Conservation (phyloP, 2,797 vertebrate genomes). For the Gymnoscopelus braueri region DNA sequence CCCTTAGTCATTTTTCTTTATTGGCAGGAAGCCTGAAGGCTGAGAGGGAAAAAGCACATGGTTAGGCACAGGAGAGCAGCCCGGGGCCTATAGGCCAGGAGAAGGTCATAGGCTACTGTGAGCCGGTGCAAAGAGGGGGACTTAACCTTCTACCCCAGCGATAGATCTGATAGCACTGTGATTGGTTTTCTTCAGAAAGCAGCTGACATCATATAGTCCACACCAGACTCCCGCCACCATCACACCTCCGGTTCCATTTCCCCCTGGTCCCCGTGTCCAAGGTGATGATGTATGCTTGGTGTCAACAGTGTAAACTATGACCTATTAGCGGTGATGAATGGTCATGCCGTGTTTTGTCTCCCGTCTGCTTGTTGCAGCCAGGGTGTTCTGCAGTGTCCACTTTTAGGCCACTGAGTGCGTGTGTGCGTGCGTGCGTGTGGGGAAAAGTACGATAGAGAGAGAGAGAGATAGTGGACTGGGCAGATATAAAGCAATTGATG, state of each 20-base stretch:
- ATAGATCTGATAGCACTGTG: too few species aligned
- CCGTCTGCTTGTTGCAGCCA: slow-evolving; percentile 33
- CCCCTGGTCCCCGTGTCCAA: slow-evolving; percentile 34
- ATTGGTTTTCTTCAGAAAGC: slow-evolving; percentile 15
- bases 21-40: too few species aligned
- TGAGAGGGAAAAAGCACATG: too few species aligned
- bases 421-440: neutral
- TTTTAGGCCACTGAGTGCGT: slow-evolving; percentile 13
- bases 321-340: slow-evolving; percentile 75
- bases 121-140: too few species aligned
- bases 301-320: slow-evolving; percentile 71
- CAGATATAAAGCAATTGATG: neutral
- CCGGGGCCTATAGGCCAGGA: too few species aligned
- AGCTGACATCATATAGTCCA: slow-evolving; percentile 46
- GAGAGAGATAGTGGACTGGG: neutral
- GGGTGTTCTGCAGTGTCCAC: neutral
- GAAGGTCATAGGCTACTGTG: too few species aligned
- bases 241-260: slow-evolving; percentile 31
- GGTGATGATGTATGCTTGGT: slow-evolving; percentile 59
- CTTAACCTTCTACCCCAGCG: too few species aligned
- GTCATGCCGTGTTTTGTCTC: slow-evolving; percentile 48
- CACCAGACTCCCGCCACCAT: slow-evolving; percentile 30
- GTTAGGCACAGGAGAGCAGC: too few species aligned
- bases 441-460: neutral
- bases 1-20: too few species aligned